phyloP scores from a whole-genome alignment of 2,888 invertebrate species.

The Eupithecia centaureata region DNA sequence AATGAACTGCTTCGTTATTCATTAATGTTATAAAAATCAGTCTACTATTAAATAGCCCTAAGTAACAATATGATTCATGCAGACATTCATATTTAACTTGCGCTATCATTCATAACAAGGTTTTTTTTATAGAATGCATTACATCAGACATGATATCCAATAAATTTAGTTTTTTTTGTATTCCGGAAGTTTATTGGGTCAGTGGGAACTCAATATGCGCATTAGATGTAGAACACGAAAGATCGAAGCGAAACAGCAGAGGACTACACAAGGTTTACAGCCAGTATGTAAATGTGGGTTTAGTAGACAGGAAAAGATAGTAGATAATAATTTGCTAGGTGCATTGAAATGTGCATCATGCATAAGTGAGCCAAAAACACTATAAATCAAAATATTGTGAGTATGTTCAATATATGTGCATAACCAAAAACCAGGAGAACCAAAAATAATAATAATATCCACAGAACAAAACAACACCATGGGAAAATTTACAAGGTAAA shows the following conservation, averaged over 20 bases:
- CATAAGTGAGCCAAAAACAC: too few species aligned
- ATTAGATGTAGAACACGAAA: neutral
- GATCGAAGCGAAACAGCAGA: neutral
- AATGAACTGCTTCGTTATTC: neutral
- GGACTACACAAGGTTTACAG: neutral
- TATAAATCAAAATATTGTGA: too few species aligned
- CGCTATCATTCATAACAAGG: neutral
- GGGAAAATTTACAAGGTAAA: too few species aligned
- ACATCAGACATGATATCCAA: neutral
- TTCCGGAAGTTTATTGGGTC: neutral
- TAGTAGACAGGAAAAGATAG: neutral
- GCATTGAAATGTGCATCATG: too few species aligned
- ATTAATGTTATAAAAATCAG: neutral
- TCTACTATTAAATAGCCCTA: neutral
- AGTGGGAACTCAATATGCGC: neutral
- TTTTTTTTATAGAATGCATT: neutral
- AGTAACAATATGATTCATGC: neutral
- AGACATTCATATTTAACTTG: neutral
- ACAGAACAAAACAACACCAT: slow-evolving; percentile 7
- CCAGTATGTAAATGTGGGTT: neutral
- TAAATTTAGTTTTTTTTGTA: neutral
- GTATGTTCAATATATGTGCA: too few species aligned
- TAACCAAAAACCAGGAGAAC: neutral
- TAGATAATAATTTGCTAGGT: neutral
- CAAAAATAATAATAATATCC: neutral